These are phyloP conservation scores for Nipponacmea schrenckii DNA, from an alignment of 2,888 invertebrate genomes.

Conservation along the genomic window DNA sequence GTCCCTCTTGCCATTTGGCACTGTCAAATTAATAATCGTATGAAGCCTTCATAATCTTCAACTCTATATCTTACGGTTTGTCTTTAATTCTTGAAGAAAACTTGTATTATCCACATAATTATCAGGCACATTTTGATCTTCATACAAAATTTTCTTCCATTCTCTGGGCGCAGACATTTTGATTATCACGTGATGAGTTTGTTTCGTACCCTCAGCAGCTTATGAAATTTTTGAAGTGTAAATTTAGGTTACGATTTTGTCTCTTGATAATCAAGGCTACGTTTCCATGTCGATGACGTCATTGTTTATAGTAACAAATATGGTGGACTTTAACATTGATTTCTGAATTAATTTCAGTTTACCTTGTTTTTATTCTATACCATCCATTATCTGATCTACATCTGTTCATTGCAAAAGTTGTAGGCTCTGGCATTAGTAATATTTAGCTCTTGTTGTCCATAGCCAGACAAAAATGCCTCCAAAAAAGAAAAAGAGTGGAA, in stretches of 20 bases:
- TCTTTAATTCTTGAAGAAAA: conserved; percentile 85
- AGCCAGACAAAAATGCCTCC: conserved; percentile 55
- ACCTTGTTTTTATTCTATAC: neutral
- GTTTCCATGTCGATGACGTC: conserved; percentile 31
- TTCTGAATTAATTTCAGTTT: neutral
- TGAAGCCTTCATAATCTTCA: too few species aligned
- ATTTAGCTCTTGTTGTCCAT: neutral
- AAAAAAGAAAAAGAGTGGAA: conserved; percentile 63
- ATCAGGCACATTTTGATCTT: conserved; percentile 86
- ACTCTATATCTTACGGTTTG: conserved; percentile 73
- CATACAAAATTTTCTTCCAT: conserved; percentile 92
- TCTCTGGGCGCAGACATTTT: conserved; percentile 33
- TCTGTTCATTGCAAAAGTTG: too few species aligned
- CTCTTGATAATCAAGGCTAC: neutral
- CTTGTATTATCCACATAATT: conserved; percentile 86
- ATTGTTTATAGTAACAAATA: conserved; percentile 27
- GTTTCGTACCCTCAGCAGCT: too few species aligned
- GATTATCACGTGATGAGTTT: neutral
- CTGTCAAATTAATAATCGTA: too few species aligned
- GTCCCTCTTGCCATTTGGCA: too few species aligned
- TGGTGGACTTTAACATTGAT: conserved; percentile 19
- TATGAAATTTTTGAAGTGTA: too few species aligned
- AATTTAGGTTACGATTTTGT: neutral
- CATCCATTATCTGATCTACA: too few species aligned
- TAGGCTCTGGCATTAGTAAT: too few species aligned